A percentile compares a stretch with the other conserved stretches of the same genome.
Conservation (phyloP, 1,140 invertebrate genomes). For the Brachionus angularis region DNA sequence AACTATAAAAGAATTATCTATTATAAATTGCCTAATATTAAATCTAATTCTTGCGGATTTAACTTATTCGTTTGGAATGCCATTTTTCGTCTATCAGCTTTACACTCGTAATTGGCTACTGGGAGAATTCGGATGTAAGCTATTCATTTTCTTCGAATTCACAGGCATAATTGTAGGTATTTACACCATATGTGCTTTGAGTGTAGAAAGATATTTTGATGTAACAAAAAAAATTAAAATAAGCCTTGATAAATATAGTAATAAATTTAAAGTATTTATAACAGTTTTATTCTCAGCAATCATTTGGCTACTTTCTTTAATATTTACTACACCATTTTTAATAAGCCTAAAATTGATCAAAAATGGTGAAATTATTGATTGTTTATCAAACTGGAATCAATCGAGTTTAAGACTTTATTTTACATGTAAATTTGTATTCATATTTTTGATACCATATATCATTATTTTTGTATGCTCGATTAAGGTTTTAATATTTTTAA, state of each 20-base stretch:
- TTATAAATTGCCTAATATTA: constrained; percentile 21
- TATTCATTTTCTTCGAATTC: constrained; percentile 36
- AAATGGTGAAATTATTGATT: not conserved
- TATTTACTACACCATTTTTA: constrained; percentile 10
- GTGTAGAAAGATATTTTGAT: constrained; percentile 36
- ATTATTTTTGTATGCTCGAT: constrained; percentile 3
- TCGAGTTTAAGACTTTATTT: not conserved
- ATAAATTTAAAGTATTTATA: constrained; percentile 31
- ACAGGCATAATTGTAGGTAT: constrained; percentile 25
- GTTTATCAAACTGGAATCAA: not conserved
- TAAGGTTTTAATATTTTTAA: constrained; percentile 22
- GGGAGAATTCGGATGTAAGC: constrained; percentile 9
- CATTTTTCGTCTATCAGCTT: constrained; percentile 25
- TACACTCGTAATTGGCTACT: constrained; percentile 9
- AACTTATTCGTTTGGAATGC: constrained; percentile 24
- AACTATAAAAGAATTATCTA: constrained; percentile 10
- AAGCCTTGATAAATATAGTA: constrained; percentile 1
- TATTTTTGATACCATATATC: constrained; percentile 11
- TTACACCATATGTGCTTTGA: constrained; percentile 18
- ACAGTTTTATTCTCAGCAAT: not conserved
- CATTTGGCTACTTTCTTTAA: not conserved
- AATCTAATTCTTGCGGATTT: constrained; percentile 33
- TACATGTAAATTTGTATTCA: not conserved
- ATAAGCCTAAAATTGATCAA: not conserved
- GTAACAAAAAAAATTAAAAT: constrained; percentile 17